Evolutionary conservation across 1,140 invertebrate genomes (phyloP).

Genomic region (Drosophila nebulosa): DNA sequence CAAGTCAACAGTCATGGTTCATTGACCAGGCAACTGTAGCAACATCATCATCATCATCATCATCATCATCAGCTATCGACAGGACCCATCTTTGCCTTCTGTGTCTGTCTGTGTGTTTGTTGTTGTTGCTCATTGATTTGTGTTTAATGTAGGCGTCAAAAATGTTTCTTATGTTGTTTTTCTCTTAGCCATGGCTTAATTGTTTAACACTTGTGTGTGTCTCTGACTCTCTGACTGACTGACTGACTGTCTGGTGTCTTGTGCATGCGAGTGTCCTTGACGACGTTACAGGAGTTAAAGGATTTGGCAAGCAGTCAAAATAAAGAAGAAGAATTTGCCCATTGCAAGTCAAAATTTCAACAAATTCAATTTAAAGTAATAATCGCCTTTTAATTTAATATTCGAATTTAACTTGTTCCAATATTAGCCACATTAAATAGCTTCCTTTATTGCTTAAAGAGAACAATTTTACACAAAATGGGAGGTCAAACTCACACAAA

Average conservation of each 20-base stretch:
- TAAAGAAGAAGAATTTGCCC: neutral
- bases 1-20: slow-evolving; percentile 41
- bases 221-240: slow-evolving; percentile 16
- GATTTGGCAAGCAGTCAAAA: neutral
- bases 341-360: neutral
- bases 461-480: too few species aligned
- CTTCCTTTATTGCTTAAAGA: too few species aligned
- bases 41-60: slow-evolving; percentile 22
- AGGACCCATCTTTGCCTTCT: slow-evolving; percentile 27
- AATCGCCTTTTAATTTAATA: neutral
- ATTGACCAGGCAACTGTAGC: slow-evolving; percentile 56
- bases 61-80: slow-evolving; percentile 29
- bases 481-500: too few species aligned
- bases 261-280: slow-evolving; percentile 25
- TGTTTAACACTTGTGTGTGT: slow-evolving; percentile 58
- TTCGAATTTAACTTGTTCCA: neutral
- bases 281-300: neutral
- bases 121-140: slow-evolving; percentile 32
- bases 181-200: slow-evolving; percentile 15
- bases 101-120: slow-evolving; percentile 4
- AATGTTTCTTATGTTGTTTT: slow-evolving; percentile 2
- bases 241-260: neutral
- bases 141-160: slow-evolving; percentile 33
- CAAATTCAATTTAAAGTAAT: neutral
- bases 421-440: neutral